Evolutionary conservation across 1,140 invertebrate species (phyloP).

Genomic region (Apis cerana): DNA sequence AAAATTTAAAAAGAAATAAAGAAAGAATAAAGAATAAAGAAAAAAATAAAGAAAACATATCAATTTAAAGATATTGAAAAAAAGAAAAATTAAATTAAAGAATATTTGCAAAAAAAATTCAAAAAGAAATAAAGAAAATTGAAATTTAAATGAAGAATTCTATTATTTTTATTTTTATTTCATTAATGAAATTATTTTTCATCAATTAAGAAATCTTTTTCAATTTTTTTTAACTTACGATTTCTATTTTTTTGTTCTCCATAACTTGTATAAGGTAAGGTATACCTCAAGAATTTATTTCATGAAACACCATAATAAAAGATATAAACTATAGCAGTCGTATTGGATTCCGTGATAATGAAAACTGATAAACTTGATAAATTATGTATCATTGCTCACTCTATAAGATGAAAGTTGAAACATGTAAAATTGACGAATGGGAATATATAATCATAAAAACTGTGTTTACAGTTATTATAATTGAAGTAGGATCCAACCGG

Average conservation of each 20-base stretch:
- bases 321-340: neutral
- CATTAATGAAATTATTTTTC: neutral
- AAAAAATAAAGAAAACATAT: neutral
- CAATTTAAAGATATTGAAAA: neutral
- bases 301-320: neutral
- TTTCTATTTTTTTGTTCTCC: neutral
- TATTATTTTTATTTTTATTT: neutral
- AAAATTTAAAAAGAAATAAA: neutral
- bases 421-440: slow-evolving; percentile 38
- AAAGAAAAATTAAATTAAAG: neutral
- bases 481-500: slow-evolving; percentile 58
- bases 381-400: neutral
- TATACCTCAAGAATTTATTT: neutral
- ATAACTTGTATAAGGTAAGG: neutral
- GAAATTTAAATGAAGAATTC: neutral
- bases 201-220: too few relatives aligned
- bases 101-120: neutral
- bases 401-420: slow-evolving; percentile 1
- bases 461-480: neutral
- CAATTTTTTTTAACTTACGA: neutral
- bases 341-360: slow-evolving; percentile 1
- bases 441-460: slow-evolving; percentile 21
- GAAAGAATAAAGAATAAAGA: too few relatives aligned
- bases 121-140: neutral
- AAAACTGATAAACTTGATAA: neutral